phyloP scores from a whole-genome alignment of 2,797 vertebrate genomes.

The Phaenicophaeus curvirostris region DNA sequence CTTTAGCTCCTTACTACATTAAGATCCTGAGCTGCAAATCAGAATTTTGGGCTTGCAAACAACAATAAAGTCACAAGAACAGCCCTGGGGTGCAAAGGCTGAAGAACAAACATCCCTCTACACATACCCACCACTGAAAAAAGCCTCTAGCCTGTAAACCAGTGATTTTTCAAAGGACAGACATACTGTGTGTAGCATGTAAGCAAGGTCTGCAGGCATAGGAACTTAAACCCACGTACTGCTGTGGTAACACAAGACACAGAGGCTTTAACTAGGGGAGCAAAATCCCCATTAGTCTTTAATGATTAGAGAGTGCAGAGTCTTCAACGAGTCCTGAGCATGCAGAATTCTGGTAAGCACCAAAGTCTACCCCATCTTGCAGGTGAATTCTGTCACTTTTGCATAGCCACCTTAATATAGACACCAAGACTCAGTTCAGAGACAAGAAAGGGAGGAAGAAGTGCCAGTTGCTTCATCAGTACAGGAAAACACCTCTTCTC shows the following conservation, averaged over 20 bases:
- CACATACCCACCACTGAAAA: background rate
- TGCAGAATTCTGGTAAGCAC: background rate
- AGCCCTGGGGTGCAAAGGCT: background rate
- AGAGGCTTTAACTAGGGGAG: background rate
- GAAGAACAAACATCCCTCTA: background rate
- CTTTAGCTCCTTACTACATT: background rate
- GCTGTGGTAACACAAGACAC: background rate
- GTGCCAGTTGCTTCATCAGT: background rate
- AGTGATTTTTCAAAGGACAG: background rate
- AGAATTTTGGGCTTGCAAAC: background rate
- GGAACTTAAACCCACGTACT: background rate
- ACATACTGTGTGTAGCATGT: accelerated
- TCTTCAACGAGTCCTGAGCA: background rate
- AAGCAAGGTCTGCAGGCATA: background rate
- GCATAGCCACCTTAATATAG: background rate
- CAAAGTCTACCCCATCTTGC: background rate
- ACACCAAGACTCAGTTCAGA: background rate
- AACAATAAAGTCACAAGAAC: background rate
- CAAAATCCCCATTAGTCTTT: background rate
- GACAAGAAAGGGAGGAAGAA: background rate
- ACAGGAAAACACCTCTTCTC: background rate
- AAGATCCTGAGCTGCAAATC: background rate
- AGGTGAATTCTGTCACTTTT: background rate
- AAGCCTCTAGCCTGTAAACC: background rate
- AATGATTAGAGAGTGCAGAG: accelerated